Conservation (phyloP, 2,113 vertebrate genomes). For the Anas platyrhynchos region DNA sequence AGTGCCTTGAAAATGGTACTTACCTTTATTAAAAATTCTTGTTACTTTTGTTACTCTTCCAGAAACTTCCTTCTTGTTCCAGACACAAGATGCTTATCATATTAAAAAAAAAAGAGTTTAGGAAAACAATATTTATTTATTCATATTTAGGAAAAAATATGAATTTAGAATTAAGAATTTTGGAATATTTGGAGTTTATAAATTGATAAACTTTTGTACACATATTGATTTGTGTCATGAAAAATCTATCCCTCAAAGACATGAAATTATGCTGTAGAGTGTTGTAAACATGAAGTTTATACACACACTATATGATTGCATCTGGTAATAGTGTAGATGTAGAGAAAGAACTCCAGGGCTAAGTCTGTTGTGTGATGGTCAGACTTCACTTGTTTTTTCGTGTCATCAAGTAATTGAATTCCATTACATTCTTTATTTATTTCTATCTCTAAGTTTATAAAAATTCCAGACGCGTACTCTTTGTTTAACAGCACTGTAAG, state of each 20-base stretch:
- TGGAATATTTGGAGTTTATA: neutral
- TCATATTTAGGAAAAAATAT: neutral
- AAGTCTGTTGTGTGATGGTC: no score
- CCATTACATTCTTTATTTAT: neutral
- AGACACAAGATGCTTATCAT: no score
- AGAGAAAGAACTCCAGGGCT: neutral
- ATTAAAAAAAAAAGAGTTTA: neutral
- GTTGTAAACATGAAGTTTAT: neutral
- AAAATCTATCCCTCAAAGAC: neutral
- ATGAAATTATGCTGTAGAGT: no score
- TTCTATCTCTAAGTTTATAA: neutral
- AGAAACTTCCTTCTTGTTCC: no score
- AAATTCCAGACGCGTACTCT: no score
- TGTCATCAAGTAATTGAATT: no score
- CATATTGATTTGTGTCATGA: neutral
- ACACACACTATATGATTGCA: no score
- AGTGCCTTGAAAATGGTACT: no score
- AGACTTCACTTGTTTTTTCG: neutral
- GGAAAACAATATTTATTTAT: neutral
- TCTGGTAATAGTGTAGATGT: neutral
- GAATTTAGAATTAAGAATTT: no score
- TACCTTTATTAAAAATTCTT: neutral
- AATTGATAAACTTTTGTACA: neutral
- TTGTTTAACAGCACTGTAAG: neutral
- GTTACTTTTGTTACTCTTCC: neutral